Base-by-base conservation (phyloP, 2,113 vertebrate species). In the Cebidichthys violaceus region DNA sequence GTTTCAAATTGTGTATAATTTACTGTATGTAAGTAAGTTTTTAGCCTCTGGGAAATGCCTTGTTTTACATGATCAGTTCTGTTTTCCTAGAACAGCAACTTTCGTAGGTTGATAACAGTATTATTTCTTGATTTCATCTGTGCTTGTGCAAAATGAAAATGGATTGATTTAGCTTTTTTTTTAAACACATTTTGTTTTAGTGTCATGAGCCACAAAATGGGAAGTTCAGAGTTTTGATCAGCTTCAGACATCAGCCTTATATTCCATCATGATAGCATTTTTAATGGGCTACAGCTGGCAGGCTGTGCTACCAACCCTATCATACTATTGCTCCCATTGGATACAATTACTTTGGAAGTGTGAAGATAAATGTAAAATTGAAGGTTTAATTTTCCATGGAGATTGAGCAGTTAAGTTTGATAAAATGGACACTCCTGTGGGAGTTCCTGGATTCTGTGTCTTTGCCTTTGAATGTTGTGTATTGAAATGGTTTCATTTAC, bases 271-370 rank as follows among this genome's bases (percentile, higher is more conserved):
- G 10, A 17, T 71, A 39, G 55, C 7, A 47, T 60, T 82, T 77
- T 71, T 83, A 77, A 54, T 75, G 33, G 18, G 47, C 50, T 75
- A 22, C 67, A 75, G 61, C 60, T 84, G 62, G 55, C 47, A 55
- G 70, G n/a, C 22, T 71, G 11, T 55, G 60, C 60, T 43, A 22
- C 69, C 31, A 78, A 29, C 39, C 64, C 24, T 37, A 45, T 83
- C 50, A 54, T 62, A 74, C 18, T 22, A 55, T 18, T 83, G 65
- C 70, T 85, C 61, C 75, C 74, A 68, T 15, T 11, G 29, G 54
- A 57, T 70, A 33, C 24, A 24, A 60, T 62, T 18, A 81, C 39
- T 60, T 31, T 71, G 27, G 35, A 62, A 33, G 31, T 77, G 6
- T 52, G 27, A 62, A 75, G 73, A 72, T 35, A 62, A 67, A 70